Conservation (phyloP, 2,888 invertebrate genomes). For the Microctonus aethiopoides region DNA sequence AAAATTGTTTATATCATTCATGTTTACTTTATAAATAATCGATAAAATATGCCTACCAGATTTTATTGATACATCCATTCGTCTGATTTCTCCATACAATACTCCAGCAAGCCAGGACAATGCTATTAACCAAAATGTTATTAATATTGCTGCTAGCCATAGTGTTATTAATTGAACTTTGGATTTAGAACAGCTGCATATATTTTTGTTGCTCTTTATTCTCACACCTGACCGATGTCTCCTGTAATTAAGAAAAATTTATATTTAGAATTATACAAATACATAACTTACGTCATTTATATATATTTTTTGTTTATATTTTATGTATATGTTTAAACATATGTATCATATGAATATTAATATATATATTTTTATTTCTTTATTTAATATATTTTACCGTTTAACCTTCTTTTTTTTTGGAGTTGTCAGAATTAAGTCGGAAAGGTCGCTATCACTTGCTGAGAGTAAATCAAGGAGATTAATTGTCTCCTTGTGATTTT, state of each 20-base stretch:
- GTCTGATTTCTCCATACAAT: constrained; percentile 62
- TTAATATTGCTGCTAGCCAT: constrained; percentile 58
- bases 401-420: constrained; percentile 72
- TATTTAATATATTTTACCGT: constrained; percentile 68
- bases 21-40: background rate
- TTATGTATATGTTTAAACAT: no score
- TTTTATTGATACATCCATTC: constrained; percentile 62
- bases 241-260: constrained; percentile 43
- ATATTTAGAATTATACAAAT: background rate
- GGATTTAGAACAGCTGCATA: constrained; percentile 52
- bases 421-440: constrained; percentile 70
- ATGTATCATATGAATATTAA: no score
- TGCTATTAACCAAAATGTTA: constrained; percentile 62
- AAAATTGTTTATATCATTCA: background rate
- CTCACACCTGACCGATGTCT: constrained; percentile 50
- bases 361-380: no score
- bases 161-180: constrained; percentile 53
- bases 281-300: no score
- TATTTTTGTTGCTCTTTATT: constrained; percentile 41
- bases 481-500: constrained; percentile 73
- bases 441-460: constrained; percentile 73
- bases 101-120: constrained; percentile 64
- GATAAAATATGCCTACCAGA: constrained; percentile 57
- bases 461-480: constrained; percentile 74
- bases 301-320: background rate